Evolutionary conservation across 1,140 invertebrate genomes (phyloP), one percentile per base, ranked within the genome.

Genomic region (Lepidurus arcticus): DNA sequence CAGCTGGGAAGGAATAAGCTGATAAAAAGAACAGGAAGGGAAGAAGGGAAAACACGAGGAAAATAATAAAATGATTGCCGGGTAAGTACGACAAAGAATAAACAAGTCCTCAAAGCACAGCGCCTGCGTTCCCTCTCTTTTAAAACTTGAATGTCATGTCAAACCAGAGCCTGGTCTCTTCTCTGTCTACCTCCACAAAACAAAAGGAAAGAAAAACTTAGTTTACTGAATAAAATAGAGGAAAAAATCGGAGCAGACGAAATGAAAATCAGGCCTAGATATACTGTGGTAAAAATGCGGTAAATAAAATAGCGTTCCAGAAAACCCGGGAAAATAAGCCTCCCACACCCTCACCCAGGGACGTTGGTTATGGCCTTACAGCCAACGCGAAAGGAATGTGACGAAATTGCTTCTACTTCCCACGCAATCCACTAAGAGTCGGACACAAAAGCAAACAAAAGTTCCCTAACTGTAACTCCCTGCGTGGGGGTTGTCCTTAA

Each of bases 91-190:
- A 65, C 53, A 65, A 65, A 7, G 53, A 21, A 65, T 65, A 65
- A 65, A 65, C 53, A 65, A 65, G 53, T 21, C n/a, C 21, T 65
- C 16, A 65, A 65, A 21, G 16, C 53, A 65, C 21, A 65, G 21
- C 16, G 53, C 53, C 21, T 65, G 13, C 53, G 53, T 65, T 21
- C 53, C 21, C 53, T 13, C 13, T 65, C 34, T 65, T 65, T 13
- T 13, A 21, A 21, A 65, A n/a, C 53, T 65, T 65, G 53, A 65
- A 65, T 65, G 53, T 65, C 53, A 65, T 65, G 53, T 65, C 53
- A 65, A 65, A 65, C 16, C 9, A 65, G 53, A 4, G 53, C 21
- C 34, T 34, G 34, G 34, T 34, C 34, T 65, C 21, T 65, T 21
- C 53, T 65, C n/a, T 65, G 16, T 65, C 9, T 65, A 16, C 13